phyloP scores from a whole-genome alignment of 2,888 invertebrate genomes.

The Pyrochroa serraticornis region DNA sequence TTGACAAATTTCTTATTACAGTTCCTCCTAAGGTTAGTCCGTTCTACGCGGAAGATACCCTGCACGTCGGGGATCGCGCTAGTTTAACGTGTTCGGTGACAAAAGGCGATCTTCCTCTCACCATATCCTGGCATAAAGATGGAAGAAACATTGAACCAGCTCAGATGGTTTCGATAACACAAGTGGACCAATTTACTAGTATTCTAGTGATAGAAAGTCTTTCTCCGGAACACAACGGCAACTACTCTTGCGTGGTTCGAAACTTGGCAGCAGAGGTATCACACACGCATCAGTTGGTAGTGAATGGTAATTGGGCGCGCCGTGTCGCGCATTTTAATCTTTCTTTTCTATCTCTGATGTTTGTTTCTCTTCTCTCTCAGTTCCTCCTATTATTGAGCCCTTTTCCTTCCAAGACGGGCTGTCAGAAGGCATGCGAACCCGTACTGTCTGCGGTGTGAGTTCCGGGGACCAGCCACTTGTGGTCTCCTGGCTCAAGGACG shows the following conservation, averaged over 20 bases:
- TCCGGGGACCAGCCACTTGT: slow-evolving; percentile 80
- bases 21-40: slow-evolving; percentile 81
- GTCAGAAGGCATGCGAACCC: slow-evolving; percentile 81
- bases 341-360: slow-evolving; percentile 65
- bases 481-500: slow-evolving; percentile 84
- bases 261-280: slow-evolving; percentile 76
- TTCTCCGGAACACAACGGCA: slow-evolving; percentile 77
- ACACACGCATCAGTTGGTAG: slow-evolving; percentile 74
- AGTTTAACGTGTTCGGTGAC: slow-evolving; percentile 77
- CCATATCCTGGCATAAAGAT: slow-evolving; percentile 79
- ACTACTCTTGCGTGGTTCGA: slow-evolving; percentile 76
- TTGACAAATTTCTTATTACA: slow-evolving; percentile 56
- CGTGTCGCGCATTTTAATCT: slow-evolving; percentile 52
- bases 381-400: slow-evolving; percentile 85
- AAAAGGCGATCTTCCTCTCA: slow-evolving; percentile 77
- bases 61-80: slow-evolving; percentile 75
- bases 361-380: slow-evolving; percentile 67
- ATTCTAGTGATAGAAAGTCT: slow-evolving; percentile 78
- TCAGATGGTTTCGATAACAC: slow-evolving; percentile 69
- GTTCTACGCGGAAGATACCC: slow-evolving; percentile 71
- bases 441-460: slow-evolving; percentile 81
- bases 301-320: slow-evolving; percentile 72
- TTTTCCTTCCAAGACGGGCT: slow-evolving; percentile 84
- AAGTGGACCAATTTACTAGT: slow-evolving; percentile 78
- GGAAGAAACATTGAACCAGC: slow-evolving; percentile 68